A percentile compares a stretch with the other conserved stretches of the same genome.
These are phyloP conservation scores for Deroplatys truncata DNA, from an alignment of 2,888 invertebrate genomes.

Conservation along the genomic window DNA sequence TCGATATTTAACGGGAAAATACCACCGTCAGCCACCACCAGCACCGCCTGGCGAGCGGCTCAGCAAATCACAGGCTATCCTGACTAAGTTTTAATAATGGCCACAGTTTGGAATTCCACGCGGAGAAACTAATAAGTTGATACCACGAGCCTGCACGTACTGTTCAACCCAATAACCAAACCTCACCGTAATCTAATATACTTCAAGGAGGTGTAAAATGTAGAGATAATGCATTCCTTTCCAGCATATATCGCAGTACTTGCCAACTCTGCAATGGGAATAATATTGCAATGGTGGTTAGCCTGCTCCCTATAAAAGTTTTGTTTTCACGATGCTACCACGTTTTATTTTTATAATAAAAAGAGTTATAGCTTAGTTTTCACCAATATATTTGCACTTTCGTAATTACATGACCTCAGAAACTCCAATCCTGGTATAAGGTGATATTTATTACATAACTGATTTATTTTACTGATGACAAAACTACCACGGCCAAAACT, in stretches of 20 bases:
- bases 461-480: too few species aligned
- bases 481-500: too few species aligned
- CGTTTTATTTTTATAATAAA: not conserved
- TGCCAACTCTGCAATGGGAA: not conserved
- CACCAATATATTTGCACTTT: not conserved
- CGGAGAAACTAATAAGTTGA: not conserved
- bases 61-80: not conserved
- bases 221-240: not conserved
- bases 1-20: not conserved
- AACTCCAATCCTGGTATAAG: too few species aligned
- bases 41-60: not conserved
- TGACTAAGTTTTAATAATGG: not conserved
- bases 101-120: not conserved
- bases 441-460: too few species aligned
- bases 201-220: not conserved
- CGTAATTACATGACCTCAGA: not conserved
- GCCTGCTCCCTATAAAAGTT: not conserved
- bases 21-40: not conserved
- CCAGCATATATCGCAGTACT: not conserved
- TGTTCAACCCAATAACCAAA: not conserved
- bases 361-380: not conserved
- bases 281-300: not conserved
- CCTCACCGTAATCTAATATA: not conserved
- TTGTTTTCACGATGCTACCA: not conserved
- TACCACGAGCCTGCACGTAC: not conserved